phyloP scores from a whole-genome alignment of 1,140 invertebrate genomes.

The Goniozus legneri region DNA sequence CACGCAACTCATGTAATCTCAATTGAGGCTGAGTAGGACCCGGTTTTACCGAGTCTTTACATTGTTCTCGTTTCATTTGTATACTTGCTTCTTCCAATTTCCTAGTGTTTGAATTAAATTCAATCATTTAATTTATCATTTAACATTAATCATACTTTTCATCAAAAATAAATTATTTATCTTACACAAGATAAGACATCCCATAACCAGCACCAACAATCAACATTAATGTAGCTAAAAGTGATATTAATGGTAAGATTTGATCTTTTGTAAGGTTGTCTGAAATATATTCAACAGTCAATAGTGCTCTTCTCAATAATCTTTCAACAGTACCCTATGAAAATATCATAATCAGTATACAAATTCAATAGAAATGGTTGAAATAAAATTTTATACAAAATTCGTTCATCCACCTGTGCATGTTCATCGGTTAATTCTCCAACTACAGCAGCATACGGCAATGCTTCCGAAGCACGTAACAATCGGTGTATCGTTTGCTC shows the following conservation, averaged over 20 bases:
- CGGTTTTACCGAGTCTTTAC: slow-evolving; percentile 49
- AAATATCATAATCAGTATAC: slow-evolving; percentile 20
- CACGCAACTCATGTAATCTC: slow-evolving; percentile 85
- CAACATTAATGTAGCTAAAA: slow-evolving; percentile 75
- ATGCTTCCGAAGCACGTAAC: slow-evolving; percentile 66
- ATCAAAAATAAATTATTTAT: slow-evolving; percentile 3
- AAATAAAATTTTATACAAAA: neutral
- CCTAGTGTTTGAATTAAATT: slow-evolving; percentile 39
- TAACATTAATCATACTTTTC: slow-evolving; percentile 2
- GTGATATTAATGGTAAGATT: slow-evolving; percentile 75
- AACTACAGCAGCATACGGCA: slow-evolving; percentile 67
- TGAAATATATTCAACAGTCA: slow-evolving; percentile 71
- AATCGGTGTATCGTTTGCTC: slow-evolving; percentile 70
- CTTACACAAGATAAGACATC: slow-evolving; percentile 84
- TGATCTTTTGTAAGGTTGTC: slow-evolving; percentile 78
- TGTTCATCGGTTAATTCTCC: slow-evolving; percentile 55
- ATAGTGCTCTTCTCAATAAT: slow-evolving; percentile 64
- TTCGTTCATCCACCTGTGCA: slow-evolving; percentile 49
- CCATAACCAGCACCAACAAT: slow-evolving; percentile 81
- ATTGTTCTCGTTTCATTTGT: slow-evolving; percentile 58
- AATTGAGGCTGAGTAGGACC: slow-evolving; percentile 62
- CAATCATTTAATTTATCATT: slow-evolving; percentile 5
- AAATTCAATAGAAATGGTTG: neutral
- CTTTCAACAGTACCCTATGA: slow-evolving; percentile 68
- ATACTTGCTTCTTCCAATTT: slow-evolving; percentile 78